phyloP scores from a whole-genome alignment of 1,140 invertebrate species.

The Drosophila mauritiana region DNA sequence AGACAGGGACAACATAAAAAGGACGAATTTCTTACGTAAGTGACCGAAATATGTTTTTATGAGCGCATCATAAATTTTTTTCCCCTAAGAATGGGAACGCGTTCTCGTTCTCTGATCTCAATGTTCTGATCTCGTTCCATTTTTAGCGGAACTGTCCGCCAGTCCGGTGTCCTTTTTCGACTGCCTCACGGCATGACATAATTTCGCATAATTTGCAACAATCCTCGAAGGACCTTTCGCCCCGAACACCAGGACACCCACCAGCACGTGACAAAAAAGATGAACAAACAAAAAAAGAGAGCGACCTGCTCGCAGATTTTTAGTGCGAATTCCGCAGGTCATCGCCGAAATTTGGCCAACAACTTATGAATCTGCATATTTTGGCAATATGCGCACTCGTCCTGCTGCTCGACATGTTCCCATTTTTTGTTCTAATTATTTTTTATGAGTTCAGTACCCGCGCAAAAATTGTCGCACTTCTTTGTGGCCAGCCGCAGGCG shows the following conservation, averaged over 20 bases:
- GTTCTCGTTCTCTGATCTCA: slow-evolving; percentile 82
- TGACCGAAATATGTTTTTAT: slow-evolving; percentile 64
- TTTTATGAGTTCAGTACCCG: slow-evolving; percentile 77
- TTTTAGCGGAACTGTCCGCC: slow-evolving; percentile 53
- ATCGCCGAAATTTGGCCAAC: slow-evolving; percentile 20
- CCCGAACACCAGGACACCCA: slow-evolving; percentile 30
- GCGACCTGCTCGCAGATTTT: slow-evolving; percentile 61
- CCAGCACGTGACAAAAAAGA: slow-evolving; percentile 76
- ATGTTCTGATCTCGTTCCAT: slow-evolving; percentile 82
- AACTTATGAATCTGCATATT: slow-evolving; percentile 38
- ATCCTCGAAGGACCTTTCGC: slow-evolving; percentile 50
- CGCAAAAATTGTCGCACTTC: slow-evolving; percentile 79
- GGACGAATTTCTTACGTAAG: slow-evolving; percentile 77
- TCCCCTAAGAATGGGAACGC: slow-evolving; percentile 70
- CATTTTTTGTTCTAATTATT: slow-evolving; percentile 83
- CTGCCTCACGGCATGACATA: slow-evolving; percentile 71
- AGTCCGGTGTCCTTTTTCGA: slow-evolving; percentile 13
- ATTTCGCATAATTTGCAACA: slow-evolving; percentile 76
- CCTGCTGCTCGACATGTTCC: slow-evolving; percentile 31
- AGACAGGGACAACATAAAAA: slow-evolving; percentile 34
- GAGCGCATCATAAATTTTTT: slow-evolving; percentile 72
- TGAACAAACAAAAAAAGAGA: slow-evolving; percentile 44
- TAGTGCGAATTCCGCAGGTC: slow-evolving; percentile 74
- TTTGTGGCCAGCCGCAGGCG: slow-evolving; percentile 64
- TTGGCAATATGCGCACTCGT: not conserved